phyloP scores from a whole-genome alignment of 1,140 invertebrate species.

The Sinella curviseta region DNA sequence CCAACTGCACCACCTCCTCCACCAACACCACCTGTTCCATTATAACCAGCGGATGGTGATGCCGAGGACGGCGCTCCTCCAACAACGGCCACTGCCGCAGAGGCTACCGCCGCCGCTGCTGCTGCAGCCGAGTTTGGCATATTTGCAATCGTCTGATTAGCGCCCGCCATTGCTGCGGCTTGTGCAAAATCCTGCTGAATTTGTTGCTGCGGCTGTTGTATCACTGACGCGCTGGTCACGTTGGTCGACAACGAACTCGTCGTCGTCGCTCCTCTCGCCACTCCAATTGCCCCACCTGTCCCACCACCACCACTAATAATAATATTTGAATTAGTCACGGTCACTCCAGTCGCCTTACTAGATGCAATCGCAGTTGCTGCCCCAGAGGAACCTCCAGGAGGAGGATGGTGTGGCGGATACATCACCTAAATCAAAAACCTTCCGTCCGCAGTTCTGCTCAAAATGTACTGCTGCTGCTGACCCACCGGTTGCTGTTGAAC shows the following conservation, averaged over 20 bases:
- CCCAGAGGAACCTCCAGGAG: neutral
- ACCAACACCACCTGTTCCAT: neutral
- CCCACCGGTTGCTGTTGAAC: constrained; percentile 44
- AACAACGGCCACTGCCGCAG: too few relatives aligned
- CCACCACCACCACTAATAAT: neutral
- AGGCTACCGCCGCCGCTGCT: neutral
- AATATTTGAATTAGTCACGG: neutral
- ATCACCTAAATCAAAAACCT: constrained; percentile 4
- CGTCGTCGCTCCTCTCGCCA: too few relatives aligned
- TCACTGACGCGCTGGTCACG: neutral
- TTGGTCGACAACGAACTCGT: too few relatives aligned
- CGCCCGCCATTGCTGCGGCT: neutral
- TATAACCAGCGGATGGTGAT: neutral
- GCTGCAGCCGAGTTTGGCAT: neutral
- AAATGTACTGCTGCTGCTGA: neutral
- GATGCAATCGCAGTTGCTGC: neutral
- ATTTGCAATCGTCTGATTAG: neutral
- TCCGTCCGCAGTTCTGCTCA: constrained; percentile 13
- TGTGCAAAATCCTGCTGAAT: neutral
- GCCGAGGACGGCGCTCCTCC: neutral
- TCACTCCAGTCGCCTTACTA: neutral
- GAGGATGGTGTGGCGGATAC: neutral
- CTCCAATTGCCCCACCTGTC: too few relatives aligned
- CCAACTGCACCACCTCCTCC: neutral
- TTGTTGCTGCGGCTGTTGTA: neutral